A percentile compares a stretch with the other conserved stretches of the same genome.
Conservation (phyloP, 2,888 invertebrate genomes). For the Eilema depressum region DNA sequence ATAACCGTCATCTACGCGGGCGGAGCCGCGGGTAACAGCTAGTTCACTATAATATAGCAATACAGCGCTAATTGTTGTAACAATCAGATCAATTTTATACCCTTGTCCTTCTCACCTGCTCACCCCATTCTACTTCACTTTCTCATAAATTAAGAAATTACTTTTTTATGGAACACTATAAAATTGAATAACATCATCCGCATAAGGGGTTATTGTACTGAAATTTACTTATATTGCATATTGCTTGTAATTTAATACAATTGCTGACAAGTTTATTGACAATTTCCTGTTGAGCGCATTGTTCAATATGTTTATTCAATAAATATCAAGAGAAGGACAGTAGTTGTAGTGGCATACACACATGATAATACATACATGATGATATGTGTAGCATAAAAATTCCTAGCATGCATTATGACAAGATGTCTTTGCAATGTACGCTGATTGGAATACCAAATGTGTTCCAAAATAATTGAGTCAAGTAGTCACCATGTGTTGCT, state of each 20-base stretch:
- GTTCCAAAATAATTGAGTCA: conserved; percentile 55
- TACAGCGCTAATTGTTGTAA: no score
- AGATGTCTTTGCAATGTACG: conserved; percentile 55
- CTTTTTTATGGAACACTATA: not conserved
- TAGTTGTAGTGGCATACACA: conserved; percentile 34
- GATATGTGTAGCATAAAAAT: conserved; percentile 50
- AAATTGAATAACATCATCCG: conserved; percentile 4
- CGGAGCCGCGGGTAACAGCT: no score
- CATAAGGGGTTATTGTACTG: conserved; percentile 61
- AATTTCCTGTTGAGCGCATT: conserved; percentile 76
- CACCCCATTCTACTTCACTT: no score
- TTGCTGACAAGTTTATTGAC: conserved; percentile 77
- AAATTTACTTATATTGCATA: conserved; percentile 56
- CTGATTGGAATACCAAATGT: conserved; percentile 67
- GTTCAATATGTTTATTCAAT: conserved; percentile 78
- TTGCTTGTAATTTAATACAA: conserved; percentile 57
- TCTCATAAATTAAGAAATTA: not conserved
- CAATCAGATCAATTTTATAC: not conserved
- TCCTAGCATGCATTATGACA: conserved; percentile 55
- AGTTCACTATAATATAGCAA: no score
- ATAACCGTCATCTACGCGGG: no score
- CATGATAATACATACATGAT: conserved; percentile 35
- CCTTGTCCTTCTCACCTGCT: not conserved
- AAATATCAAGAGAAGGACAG: conserved; percentile 63
- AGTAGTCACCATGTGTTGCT: conserved; percentile 45